These are phyloP conservation scores for Chymomyza fuscimana DNA, from an alignment of 2,888 invertebrate species.

Conservation along the genomic window DNA sequence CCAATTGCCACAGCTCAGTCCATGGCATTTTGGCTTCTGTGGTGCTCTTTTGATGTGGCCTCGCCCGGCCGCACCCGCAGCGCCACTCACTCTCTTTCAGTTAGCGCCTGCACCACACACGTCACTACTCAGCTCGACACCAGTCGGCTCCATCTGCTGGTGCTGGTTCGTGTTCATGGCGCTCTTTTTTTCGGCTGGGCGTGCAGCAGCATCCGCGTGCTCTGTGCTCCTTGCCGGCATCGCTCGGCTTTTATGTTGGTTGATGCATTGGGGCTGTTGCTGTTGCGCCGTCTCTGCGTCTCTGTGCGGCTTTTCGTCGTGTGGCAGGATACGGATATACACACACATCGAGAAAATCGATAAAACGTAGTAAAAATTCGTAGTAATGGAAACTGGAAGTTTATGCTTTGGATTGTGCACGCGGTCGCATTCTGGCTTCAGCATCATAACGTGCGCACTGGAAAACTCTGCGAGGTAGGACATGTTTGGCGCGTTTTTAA, in stretches of 20 bases:
- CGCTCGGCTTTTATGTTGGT: background rate
- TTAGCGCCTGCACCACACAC: background rate
- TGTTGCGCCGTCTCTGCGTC: conserved; percentile 22
- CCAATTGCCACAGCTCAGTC: conserved; percentile 3
- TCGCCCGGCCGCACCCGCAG: conserved; percentile 51
- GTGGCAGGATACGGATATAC: conserved; percentile 16
- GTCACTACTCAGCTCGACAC: background rate
- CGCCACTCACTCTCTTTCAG: conserved; percentile 4
- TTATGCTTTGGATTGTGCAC: conserved; percentile 22
- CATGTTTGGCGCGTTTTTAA: conserved; percentile 76
- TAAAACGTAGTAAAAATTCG: conserved; percentile 75
- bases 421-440: conserved; percentile 36
- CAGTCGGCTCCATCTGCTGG: background rate
- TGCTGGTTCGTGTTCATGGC: conserved; percentile 18
- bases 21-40: conserved; percentile 12
- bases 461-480: conserved; percentile 75
- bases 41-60: conserved; percentile 72
- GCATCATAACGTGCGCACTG: conserved; percentile 72
- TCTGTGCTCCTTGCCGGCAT: conserved; percentile 38
- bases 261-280: conserved; percentile 7
- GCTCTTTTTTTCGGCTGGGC: conserved; percentile 63
- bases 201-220: conserved; percentile 58
- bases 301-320: conserved; percentile 27
- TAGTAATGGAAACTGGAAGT: conserved; percentile 73
- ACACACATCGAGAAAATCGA: conserved; percentile 55